These are phyloP conservation scores for Caenorhabditis uteleia DNA, from an alignment of 2,888 invertebrate species.

Conservation along the genomic window DNA sequence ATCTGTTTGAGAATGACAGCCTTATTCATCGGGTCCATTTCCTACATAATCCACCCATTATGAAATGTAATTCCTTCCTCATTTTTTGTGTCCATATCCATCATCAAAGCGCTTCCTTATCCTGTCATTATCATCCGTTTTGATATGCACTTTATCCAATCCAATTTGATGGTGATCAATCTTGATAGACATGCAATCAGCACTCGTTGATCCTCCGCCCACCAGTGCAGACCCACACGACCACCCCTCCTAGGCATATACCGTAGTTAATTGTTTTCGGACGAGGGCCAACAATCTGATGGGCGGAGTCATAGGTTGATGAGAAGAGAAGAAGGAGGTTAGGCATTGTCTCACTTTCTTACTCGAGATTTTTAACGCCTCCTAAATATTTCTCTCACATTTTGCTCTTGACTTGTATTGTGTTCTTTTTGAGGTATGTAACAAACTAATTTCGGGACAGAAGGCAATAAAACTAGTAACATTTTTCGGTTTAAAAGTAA, in stretches of 20 bases:
- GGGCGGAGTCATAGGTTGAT: conserved; percentile 21
- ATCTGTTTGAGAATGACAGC: too few species aligned
- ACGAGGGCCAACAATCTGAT: conserved; percentile 36
- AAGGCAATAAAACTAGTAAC: background rate
- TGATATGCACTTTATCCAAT: background rate
- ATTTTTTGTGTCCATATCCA: too few species aligned
- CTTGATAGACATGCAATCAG: conserved; percentile 39
- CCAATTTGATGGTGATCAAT: conserved; percentile 34
- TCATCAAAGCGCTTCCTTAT: too few species aligned
- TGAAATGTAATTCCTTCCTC: too few species aligned
- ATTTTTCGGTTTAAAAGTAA: background rate
- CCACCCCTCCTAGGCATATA: conserved; percentile 14
- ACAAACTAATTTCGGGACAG: background rate
- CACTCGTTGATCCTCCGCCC: background rate
- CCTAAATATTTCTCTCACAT: background rate
- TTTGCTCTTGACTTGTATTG: background rate
- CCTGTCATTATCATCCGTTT: background rate
- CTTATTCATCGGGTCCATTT: too few species aligned
- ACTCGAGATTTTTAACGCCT: conserved; percentile 1
- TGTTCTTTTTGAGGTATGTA: conserved; percentile 6
- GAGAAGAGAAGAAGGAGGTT: background rate
- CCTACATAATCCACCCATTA: too few species aligned
- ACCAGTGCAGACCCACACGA: background rate
- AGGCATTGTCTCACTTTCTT: background rate
- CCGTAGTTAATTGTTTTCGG: conserved; percentile 45